Percentiles rank a stretch among this genome's conserved stretches.
These are phyloP conservation scores for Cacoxenus indagator DNA, from an alignment of 2,888 invertebrate species.

Conservation along the genomic window DNA sequence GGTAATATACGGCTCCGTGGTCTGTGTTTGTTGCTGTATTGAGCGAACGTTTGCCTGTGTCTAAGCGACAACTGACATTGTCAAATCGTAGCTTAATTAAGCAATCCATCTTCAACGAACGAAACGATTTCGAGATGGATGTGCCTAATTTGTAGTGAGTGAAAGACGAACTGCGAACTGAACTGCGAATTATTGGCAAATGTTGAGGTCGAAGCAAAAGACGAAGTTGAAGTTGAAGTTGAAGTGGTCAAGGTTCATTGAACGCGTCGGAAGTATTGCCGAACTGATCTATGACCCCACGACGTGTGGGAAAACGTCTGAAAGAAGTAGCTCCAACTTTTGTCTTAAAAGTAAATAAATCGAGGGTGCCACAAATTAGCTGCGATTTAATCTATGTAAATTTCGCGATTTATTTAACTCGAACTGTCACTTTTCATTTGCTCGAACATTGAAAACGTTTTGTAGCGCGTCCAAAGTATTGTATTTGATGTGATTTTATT, in stretches of 20 bases:
- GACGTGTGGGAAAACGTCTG: not conserved
- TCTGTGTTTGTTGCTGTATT: conserved; percentile 23
- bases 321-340: not conserved
- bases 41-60: conserved; percentile 50
- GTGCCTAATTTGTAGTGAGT: conserved; percentile 41
- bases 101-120: conserved; percentile 56
- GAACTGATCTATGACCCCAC: not conserved
- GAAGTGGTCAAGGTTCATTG: conserved; percentile 4
- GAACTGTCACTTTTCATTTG: conserved; percentile 60
- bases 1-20: not conserved
- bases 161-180: not conserved
- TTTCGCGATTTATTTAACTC: conserved; percentile 52
- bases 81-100: conserved; percentile 62
- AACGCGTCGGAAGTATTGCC: not conserved
- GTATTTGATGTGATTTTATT: conserved; percentile 21
- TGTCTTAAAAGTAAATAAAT: conserved; percentile 19
- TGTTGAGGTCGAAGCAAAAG: no score
- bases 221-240: no score
- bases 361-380: conserved; percentile 55
- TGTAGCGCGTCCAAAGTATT: conserved; percentile 41
- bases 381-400: conserved; percentile 61
- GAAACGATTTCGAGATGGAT: conserved; percentile 21
- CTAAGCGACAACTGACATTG: conserved; percentile 59
- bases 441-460: conserved; percentile 61
- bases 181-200: not conserved